Conservation (phyloP, 2,797 vertebrate genomes). For the Gallinago solitaria region DNA sequence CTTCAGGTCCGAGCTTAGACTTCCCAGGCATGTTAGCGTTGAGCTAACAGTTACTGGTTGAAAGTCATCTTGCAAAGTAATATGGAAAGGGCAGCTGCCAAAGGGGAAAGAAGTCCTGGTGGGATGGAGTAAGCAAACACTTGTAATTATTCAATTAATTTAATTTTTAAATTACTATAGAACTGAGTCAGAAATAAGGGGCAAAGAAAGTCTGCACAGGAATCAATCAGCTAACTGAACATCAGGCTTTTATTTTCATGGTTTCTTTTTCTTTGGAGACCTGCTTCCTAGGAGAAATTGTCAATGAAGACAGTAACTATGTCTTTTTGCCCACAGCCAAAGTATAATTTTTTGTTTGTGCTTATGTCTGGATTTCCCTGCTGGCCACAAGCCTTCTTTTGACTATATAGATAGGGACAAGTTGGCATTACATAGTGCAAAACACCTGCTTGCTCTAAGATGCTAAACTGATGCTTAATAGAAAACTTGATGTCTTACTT, state of each 20-base stretch:
- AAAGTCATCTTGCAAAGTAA: neutral
- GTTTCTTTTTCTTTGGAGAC: neutral
- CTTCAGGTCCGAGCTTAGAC: neutral
- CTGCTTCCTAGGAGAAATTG: neutral
- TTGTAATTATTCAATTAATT: neutral
- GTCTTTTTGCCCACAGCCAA: neutral
- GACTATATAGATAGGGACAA: neutral
- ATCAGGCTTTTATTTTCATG: neutral
- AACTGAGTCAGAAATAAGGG: neutral
- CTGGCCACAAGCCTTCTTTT: neutral
- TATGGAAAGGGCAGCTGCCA: neutral
- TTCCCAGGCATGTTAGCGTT: neutral
- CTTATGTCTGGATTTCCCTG: neutral
- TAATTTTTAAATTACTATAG: neutral
- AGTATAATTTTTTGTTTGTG: neutral
- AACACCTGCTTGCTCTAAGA: neutral
- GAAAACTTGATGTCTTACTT: constrained; percentile 26
- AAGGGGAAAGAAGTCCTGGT: neutral
- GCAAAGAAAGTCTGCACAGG: neutral
- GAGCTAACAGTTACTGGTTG: neutral
- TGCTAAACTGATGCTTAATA: constrained; percentile 16
- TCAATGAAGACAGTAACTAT: neutral
- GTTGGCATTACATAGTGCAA: neutral
- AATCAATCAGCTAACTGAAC: neutral
- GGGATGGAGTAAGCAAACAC: neutral